Percentiles rank a stretch among this genome's conserved stretches.
phyloP scores from a whole-genome alignment of 2,797 vertebrate species.

The Mormyrus proboscirostris region DNA sequence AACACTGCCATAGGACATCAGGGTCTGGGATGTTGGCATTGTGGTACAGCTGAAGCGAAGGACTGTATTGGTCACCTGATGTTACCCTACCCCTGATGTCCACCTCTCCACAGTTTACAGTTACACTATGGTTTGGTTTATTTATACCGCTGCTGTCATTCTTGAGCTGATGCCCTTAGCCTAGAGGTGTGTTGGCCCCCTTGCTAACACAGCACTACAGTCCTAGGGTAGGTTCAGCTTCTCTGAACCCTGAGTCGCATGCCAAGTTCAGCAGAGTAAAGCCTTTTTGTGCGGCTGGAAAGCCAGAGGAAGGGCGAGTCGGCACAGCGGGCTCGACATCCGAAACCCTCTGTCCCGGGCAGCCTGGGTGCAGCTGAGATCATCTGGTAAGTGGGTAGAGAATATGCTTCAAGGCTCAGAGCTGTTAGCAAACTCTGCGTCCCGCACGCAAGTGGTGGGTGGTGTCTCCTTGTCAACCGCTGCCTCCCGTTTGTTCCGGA shows the following conservation, averaged over 20 bases:
- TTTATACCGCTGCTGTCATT: conserved; percentile 44
- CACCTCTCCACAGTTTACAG: conserved; percentile 1
- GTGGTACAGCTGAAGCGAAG: background rate
- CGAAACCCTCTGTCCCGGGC: background rate
- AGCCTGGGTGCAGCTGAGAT: background rate
- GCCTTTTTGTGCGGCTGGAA: conserved; percentile 17
- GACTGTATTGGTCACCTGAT: background rate
- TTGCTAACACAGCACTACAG: conserved; percentile 36
- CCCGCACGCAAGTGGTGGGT: background rate
- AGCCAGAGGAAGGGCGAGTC: conserved; percentile 36
- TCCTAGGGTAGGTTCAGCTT: conserved; percentile 45
- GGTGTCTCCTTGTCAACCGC: background rate
- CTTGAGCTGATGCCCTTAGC: conserved; percentile 43
- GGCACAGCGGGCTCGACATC: background rate
- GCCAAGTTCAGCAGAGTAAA: background rate
- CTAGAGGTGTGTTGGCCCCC: background rate
- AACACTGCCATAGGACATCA: background rate
- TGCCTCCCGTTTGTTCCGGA: background rate
- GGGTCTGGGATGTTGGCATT: background rate
- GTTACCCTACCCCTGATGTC: background rate
- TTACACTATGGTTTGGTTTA: conserved; percentile 38
- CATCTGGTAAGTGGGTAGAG: background rate
- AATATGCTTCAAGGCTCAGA: background rate
- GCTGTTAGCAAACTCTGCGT: background rate
- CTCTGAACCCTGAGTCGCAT: conserved; percentile 39